Evolutionary conservation across 2,113 vertebrate species (phyloP).

Genomic region (Amazona vittata): DNA sequence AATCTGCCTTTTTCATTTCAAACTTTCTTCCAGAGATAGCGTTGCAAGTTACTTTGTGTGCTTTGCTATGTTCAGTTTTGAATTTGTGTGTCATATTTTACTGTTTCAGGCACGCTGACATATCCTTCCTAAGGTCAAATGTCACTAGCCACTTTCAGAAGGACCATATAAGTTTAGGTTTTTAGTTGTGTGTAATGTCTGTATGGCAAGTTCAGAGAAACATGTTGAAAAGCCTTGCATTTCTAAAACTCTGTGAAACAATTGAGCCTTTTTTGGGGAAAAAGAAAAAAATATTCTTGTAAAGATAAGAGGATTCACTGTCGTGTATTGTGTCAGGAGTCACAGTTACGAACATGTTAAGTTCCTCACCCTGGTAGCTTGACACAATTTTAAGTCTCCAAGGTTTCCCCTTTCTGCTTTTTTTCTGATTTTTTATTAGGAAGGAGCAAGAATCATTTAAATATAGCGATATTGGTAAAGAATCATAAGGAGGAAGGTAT

Average conservation of each 20-base stretch:
- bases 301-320: not conserved
- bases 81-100: not conserved
- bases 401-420: not conserved
- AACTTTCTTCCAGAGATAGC: not conserved
- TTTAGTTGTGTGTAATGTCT: not conserved
- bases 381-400: not conserved
- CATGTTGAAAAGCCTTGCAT: not conserved
- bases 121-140: not conserved
- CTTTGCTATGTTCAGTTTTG: not conserved
- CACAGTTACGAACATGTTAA: not conserved
- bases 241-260: not conserved
- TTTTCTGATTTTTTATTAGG: not conserved
- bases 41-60: not conserved
- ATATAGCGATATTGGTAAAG: not conserved
- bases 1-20: not conserved
- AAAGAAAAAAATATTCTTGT: not conserved
- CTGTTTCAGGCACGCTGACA: not conserved
- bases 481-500: not conserved
- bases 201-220: not conserved
- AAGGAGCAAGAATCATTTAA: not conserved
- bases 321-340: not conserved
- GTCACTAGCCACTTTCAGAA: not conserved
- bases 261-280: rapidly evolving
- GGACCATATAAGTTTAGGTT: not conserved
- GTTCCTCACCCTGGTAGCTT: not conserved